These are phyloP conservation scores for Penaeus chinensis DNA, from an alignment of 1,140 invertebrate genomes.

Conservation along the genomic window DNA sequence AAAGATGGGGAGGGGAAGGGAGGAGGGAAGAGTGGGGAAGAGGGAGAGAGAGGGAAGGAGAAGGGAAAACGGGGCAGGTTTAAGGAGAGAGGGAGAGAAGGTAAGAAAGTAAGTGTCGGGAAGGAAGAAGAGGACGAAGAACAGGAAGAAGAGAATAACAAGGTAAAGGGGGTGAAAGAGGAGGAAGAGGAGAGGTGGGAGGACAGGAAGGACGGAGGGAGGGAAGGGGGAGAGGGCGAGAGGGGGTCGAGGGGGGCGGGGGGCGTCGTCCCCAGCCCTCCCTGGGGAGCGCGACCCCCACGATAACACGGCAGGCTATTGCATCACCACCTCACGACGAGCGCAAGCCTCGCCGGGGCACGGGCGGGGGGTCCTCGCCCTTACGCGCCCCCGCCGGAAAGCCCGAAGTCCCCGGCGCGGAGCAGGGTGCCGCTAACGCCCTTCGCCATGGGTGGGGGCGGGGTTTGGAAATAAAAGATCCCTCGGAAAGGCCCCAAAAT, in stretches of 20 bases:
- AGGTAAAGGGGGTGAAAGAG: no score
- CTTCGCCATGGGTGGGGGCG: conserved; percentile 55
- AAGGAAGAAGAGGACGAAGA: conserved; percentile 9
- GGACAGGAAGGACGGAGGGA: conserved; percentile 34
- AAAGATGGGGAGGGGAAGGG: background rate
- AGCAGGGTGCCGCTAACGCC: conserved; percentile 29
- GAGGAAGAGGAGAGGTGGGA: background rate
- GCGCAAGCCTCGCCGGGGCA: conserved; percentile 23
- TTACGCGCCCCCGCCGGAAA: conserved; percentile 12
- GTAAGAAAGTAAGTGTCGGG: conserved; percentile 20
- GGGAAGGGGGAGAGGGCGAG: conserved; percentile 29
- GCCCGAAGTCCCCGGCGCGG: conserved; percentile 4
- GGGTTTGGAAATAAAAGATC: conserved; percentile 58
- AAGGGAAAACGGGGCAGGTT: background rate
- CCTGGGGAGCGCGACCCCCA: conserved; percentile 54
- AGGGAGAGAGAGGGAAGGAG: background rate
- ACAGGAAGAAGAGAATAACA: conserved; percentile 25
- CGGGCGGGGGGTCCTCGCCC: background rate
- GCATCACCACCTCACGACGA: conserved; percentile 46
- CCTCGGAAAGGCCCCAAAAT: conserved; percentile 52
- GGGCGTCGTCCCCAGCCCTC: conserved; percentile 47
- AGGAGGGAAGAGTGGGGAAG: background rate
- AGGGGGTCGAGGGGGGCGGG: background rate
- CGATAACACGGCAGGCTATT: conserved; percentile 59
- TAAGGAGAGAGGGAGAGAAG: conserved; percentile 25